Base-by-base conservation (phyloP, 2,113 vertebrate genomes). In the Orycteropus afer region DNA sequence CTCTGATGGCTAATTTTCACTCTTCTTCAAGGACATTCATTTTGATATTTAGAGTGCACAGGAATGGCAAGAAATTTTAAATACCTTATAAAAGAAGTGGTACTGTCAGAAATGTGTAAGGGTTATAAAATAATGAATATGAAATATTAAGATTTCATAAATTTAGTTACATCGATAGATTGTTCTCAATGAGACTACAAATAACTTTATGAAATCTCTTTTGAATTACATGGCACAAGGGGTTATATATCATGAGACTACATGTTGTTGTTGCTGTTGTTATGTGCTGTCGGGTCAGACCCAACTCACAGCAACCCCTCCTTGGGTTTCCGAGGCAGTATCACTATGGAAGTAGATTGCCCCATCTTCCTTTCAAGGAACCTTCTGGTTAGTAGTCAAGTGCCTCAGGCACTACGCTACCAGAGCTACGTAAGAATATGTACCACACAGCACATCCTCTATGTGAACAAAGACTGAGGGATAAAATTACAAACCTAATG, bases 401-500 rank as follows among this genome's bases (percentile, higher is more conserved):
- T n/a, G n/a, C n/a, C n/a, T n/a, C n/a, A n/a, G n/a, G n/a, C n/a
- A n/a, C n/a, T n/a, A n/a, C n/a, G n/a, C n/a, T n/a, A n/a, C n/a
- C n/a, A n/a, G n/a, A n/a, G n/a, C n/a, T n/a, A n/a, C 17, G 42
- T 15, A 83, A 18, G 12, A 89, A 34, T 17, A 71, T 45, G 20
- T 53, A 76, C 7, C n/a, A 73, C 37, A 29, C 18, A 94, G 27
- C 23, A 97, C n/a, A 76, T 84, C 8, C 8, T 92, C 90, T 63
- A 91, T 59, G 61, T 73, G 32, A 89, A 92, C 57, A 94, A 22
- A 67, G 7, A 65, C 51, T 81, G 49, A 87, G 34, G 12, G 2
- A 83, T 82, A 91, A 86, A 85, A 90, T 94, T 67, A 93, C 25
- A 92, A 87, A 93, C 22, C 89, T 93, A 90, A 73, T 15, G 5